These are phyloP conservation scores for Bubo blakistoni DNA, from an alignment of 2,113 vertebrate genomes.

Conservation along the genomic window DNA sequence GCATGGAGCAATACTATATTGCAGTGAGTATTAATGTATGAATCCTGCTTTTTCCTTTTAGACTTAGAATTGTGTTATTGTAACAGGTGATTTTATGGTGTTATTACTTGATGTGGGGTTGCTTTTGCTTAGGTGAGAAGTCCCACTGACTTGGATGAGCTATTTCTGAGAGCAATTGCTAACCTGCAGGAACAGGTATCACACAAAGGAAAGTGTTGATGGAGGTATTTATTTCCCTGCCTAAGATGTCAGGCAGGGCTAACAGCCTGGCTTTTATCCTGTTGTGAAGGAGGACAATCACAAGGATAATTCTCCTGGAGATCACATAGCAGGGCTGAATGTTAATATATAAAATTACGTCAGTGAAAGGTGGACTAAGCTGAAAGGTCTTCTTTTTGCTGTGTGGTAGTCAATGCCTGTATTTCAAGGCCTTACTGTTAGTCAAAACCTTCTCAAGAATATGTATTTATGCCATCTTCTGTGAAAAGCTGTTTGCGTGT, in stretches of 20 bases:
- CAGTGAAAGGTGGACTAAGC: background rate
- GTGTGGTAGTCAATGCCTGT: background rate
- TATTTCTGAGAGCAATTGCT: background rate
- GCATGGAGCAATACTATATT: background rate
- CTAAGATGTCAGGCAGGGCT: background rate
- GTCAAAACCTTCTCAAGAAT: background rate
- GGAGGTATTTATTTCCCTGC: background rate
- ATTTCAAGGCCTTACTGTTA: slow-evolving; percentile 7
- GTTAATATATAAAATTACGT: background rate
- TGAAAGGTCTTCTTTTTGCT: background rate
- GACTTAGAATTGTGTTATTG: background rate
- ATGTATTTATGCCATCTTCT: background rate
- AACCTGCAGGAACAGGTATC: background rate
- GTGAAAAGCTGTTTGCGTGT: background rate
- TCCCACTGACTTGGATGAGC: background rate
- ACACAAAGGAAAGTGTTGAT: background rate
- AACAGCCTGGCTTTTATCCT: background rate
- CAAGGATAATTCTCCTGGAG: background rate
- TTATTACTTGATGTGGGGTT: background rate
- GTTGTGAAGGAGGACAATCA: background rate
- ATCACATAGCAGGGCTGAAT: background rate
- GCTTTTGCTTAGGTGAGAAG: background rate
- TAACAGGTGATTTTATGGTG: background rate
- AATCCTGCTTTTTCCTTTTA: background rate
- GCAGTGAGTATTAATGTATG: background rate